Base-by-base conservation (phyloP, 2,888 invertebrate species). In the Dromius quadrimaculatus region DNA sequence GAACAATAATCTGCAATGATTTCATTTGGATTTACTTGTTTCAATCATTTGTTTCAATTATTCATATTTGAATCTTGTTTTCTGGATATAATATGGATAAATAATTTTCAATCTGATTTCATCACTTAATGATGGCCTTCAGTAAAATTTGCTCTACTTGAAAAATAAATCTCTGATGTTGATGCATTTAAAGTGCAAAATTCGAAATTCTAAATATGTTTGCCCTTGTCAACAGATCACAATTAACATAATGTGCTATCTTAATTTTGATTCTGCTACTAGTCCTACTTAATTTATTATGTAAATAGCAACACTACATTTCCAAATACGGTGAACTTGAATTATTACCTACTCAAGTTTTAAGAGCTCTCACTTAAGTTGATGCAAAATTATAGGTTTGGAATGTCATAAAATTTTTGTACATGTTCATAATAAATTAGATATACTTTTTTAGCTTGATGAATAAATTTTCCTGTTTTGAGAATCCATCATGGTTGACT, bases 161-260 rank as follows among this genome's bases (percentile, higher is more conserved):
- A n/a, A n/a, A n/a, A n/a, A n/a, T n/a, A n/a, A n/a, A n/a, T n/a
- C n/a, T n/a, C n/a, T n/a, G n/a, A n/a, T n/a, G n/a, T n/a, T n/a
- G n/a, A n/a, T n/a, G n/a, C n/a, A n/a, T n/a, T n/a, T n/a, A n/a
- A n/a, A n/a, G n/a, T n/a, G n/a, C n/a, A n/a, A n/a, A n/a, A n/a
- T n/a, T n/a, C n/a, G n/a, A n/a, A n/a, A n/a, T 57, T 36, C 17
- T 59, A 19, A 59, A 20, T 59, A 19, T 17, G 20, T 36, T 19
- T 59, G 59, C 59, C 59, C 59, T 59, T 59, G 47, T 47, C 59
- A 59, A 1, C 1, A 47, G 11, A 8, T 20, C 11, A 47, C 8
- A n/a, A 47, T 47, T 28, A 20, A 47, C 47, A 4, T 47, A 2
- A n/a, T 47, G 8, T 47, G 34, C 36, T 59, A 59, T 59, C 36